Evolutionary conservation across 1,140 invertebrate genomes (phyloP).

Genomic region (Oncopodura yosiiana): DNA sequence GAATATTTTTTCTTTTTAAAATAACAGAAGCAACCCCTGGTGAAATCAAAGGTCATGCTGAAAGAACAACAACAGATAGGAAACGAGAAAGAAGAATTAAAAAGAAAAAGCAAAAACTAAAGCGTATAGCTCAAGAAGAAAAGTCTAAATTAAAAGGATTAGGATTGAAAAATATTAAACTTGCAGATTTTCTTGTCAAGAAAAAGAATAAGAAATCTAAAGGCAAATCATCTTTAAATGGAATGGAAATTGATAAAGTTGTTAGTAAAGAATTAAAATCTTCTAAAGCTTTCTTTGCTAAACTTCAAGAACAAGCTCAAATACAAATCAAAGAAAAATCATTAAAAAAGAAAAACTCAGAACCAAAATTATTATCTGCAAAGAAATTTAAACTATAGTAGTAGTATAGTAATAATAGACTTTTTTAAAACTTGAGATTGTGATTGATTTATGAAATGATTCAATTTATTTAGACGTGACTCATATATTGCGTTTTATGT

Average conservation of each 20-base stretch:
- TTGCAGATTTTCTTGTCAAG: constrained; percentile 47
- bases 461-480: too few species aligned
- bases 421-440: too few species aligned
- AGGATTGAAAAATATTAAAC: constrained; percentile 50
- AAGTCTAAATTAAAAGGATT: constrained; percentile 44
- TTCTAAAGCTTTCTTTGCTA: constrained; percentile 69
- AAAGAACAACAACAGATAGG: constrained; percentile 75
- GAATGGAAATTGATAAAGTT: constrained; percentile 24
- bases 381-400: constrained; percentile 45
- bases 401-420: too few species aligned
- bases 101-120: constrained; percentile 59
- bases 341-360: constrained; percentile 37
- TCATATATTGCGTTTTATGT: too few species aligned
- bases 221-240: constrained; percentile 52
- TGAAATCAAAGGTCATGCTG: constrained; percentile 64
- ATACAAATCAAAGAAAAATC: constrained; percentile 44
- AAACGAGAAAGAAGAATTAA: constrained; percentile 79
- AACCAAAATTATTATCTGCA: constrained; percentile 39
- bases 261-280: constrained; percentile 55
- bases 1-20: constrained; percentile 24
- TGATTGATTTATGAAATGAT: too few species aligned
- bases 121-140: constrained; percentile 45
- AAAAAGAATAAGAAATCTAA: constrained; percentile 51
- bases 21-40: constrained; percentile 60
- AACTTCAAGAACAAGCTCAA: constrained; percentile 64